Conservation (phyloP, 1,140 invertebrate genomes). For the Dufourea novaeangliae region DNA sequence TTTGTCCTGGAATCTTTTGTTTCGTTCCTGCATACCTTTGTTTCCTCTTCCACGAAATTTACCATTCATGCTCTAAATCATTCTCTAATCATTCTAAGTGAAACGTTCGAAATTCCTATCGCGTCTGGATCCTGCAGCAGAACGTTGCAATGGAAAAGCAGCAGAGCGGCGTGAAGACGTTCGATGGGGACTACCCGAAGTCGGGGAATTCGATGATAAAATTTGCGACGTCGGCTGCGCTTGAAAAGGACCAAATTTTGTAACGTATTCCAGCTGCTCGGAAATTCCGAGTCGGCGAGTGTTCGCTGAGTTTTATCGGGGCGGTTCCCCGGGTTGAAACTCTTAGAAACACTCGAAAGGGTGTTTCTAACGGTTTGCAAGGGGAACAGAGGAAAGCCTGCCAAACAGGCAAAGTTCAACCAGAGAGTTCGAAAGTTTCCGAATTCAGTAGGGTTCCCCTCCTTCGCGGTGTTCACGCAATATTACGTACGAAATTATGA, state of each 20-base stretch:
- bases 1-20: background rate
- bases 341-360: slow-evolving; percentile 38
- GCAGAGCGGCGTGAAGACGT: background rate
- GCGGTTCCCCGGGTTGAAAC: slow-evolving; percentile 4
- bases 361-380: slow-evolving; percentile 3
- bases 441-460: slow-evolving; percentile 33
- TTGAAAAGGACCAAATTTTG: slow-evolving; percentile 3
- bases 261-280: background rate
- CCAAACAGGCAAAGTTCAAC: background rate
- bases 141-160: background rate
- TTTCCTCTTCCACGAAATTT: background rate
- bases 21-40: background rate
- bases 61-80: too few relatives aligned
- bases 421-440: slow-evolving; percentile 31
- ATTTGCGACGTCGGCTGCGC: background rate
- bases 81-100: too few relatives aligned
- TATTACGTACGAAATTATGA: slow-evolving; percentile 50
- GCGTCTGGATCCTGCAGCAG: background rate
- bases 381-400: background rate
- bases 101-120: background rate
- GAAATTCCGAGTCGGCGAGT: background rate
- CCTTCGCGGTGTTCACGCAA: slow-evolving; percentile 16
- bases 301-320: slow-evolving; percentile 31
- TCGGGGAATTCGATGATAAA: background rate
- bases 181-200: too few relatives aligned